Percentiles rank a stretch among this genome's conserved stretches.
Conservation (phyloP, 1,140 invertebrate genomes). For the Nasonia giraulti region DNA sequence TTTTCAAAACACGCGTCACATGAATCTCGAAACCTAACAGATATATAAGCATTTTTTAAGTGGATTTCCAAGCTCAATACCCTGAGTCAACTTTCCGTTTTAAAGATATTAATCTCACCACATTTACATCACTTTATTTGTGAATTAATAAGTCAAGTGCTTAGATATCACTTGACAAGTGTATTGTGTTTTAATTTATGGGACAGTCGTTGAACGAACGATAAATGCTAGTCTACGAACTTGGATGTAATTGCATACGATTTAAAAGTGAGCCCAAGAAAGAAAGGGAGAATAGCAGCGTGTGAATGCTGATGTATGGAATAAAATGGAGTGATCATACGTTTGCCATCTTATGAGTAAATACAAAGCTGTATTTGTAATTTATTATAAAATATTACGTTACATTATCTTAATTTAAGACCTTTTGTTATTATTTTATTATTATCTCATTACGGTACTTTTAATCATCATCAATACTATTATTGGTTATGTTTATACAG, state of each 20-base stretch:
- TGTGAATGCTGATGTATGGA: background rate
- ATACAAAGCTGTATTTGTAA: slow-evolving; percentile 54
- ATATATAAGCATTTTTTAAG: background rate
- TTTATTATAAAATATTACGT: slow-evolving; percentile 47
- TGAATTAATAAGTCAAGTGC: slow-evolving; percentile 9
- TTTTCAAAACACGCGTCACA: slow-evolving; percentile 19
- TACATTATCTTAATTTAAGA: slow-evolving; percentile 20
- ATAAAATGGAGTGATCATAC: slow-evolving; percentile 30
- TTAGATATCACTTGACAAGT: background rate
- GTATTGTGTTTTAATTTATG: slow-evolving; percentile 4
- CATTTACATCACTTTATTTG: slow-evolving; percentile 21
- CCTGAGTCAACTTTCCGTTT: background rate
- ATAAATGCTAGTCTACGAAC: slow-evolving; percentile 66
- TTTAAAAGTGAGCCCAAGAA: slow-evolving; percentile 34
- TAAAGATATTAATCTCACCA: slow-evolving; percentile 17
- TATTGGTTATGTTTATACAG: slow-evolving; percentile 51
- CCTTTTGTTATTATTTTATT: slow-evolving; percentile 49
- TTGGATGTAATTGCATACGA: slow-evolving; percentile 48
- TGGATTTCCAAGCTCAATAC: background rate
- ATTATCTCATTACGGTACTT: slow-evolving; percentile 18
- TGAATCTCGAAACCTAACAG: slow-evolving; percentile 8
- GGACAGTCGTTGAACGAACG: slow-evolving; percentile 38
- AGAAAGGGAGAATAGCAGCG: slow-evolving; percentile 36
- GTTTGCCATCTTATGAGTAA: slow-evolving; percentile 56
- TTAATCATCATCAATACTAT: slow-evolving; percentile 46